Percentiles rank a stretch among this genome's conserved stretches.
Conservation (phyloP, 2,113 vertebrate species). For the Synodontis membranacea region DNA sequence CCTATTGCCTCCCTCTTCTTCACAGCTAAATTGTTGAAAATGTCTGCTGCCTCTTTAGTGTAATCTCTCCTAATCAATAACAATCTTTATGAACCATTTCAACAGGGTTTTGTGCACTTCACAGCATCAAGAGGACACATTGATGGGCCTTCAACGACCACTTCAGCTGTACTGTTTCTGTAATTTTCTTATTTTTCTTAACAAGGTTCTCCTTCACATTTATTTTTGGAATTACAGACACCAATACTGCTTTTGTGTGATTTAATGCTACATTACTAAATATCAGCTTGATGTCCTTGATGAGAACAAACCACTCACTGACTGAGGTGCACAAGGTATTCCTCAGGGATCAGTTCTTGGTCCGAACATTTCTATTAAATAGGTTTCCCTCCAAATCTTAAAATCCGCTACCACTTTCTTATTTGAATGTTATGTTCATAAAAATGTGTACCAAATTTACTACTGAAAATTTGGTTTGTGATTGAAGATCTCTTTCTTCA, state of each 20-base stretch:
- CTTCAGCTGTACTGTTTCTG: neutral
- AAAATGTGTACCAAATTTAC: neutral
- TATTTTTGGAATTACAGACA: neutral
- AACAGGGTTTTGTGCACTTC: neutral
- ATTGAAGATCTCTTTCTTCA: neutral
- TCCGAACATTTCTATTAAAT: neutral
- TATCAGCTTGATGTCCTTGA: neutral
- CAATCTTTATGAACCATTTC: constrained; percentile 20
- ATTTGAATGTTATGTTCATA: neutral
- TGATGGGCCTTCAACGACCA: neutral
- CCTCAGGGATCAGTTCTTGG: neutral
- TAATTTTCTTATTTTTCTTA: neutral
- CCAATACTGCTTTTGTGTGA: neutral
- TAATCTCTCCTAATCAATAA: constrained; percentile 26
- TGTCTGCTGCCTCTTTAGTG: neutral
- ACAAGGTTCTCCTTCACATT: neutral
- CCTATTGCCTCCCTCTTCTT: neutral
- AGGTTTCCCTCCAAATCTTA: neutral
- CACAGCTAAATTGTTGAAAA: constrained; percentile 16
- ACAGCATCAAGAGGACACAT: neutral
- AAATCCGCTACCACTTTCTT: neutral
- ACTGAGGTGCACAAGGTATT: neutral
- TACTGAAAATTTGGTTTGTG: neutral
- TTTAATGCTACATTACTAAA: neutral
- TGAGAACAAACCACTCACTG: neutral